Base-by-base conservation (phyloP, 2,113 vertebrate genomes). In the Vireo altiloquus region DNA sequence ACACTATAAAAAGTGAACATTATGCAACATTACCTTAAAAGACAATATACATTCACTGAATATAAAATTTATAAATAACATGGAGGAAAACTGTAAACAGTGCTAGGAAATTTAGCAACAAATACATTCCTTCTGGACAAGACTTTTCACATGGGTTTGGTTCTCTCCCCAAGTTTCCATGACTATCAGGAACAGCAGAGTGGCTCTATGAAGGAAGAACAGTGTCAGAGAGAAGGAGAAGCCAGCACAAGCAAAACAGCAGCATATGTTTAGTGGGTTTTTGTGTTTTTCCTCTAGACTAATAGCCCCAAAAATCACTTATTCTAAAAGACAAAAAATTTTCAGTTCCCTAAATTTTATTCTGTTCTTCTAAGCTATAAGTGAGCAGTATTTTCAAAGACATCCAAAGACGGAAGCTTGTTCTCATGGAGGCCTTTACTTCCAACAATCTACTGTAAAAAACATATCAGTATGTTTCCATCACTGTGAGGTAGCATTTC, bases 61-160 rank as follows among this genome's bases (percentile, higher is more conserved):
- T 98, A 98, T 98, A 98, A 98, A 98, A 98, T 98, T 98, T 98
- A 98, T 98, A 98, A 98, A 98, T 98, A 98, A 98, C 98, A 98
- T 96, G 97, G 98, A 98, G 97, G 97, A 98, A 98, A 98, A 97
- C 97, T 98, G 97, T 98, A 98, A 98, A 98, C 98, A 98, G 97
- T 97, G 98, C 98, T 98, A 98, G 97, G 97, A 97, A 98, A 98
- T 98, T 98, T 98, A 97, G 97, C 98, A 97, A 98, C 97, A 98
- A 98, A 97, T 98, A 98, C 97, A 98, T 98, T 98, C 97, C 97
- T 98, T 98, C 97, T 95, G 95, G 93, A 97, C 75, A 97, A 96
- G 95, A 82, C 96, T 93, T 96, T 97, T 96, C 97, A 97, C 97
- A 96, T 22, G 94, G 89, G 90, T 95, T 96, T 97, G 89, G 83